Base-by-base conservation (phyloP, 2,888 invertebrate species). In the Sclerodermus sp. region DNA sequence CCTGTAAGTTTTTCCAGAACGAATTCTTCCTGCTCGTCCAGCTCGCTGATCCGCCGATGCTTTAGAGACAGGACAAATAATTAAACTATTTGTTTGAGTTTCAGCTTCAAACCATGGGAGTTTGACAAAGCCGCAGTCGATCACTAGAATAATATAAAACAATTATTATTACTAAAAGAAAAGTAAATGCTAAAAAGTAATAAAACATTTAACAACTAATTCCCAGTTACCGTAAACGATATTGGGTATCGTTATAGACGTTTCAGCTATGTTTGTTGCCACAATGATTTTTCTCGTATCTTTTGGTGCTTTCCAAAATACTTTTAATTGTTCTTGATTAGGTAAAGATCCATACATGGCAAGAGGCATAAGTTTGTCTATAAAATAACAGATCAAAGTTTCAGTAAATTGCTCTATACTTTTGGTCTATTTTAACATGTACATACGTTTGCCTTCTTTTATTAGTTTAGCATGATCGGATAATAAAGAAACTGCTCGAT, bases 81-180 rank as follows among this genome's bases (percentile, higher is more conserved):
- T 84, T n/a, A 97, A 79, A 48, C 89, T 85, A 72, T 95, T 92
- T 1, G 93, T 90, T 12, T 91, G 90, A 9, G 91, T 87, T 2
- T 87, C 83, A 0, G 90, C 85, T 67, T 94, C 91, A 74, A 90
- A 96, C 84, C 92, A 95, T 15, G 91, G 89, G 62, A 96, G 78
- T 81, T 97, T 98, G 43, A 96, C 94, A 80, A 95, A 99, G 1
- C 98, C 98, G 75, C 93, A 87, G 77, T 99, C 99, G 47, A 98
- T 87, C 45, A 97, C 96, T 93, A 76, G 34, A 80, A 79, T 45
- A 51, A 66, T 15, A 16, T 18, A 38, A 40, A 43, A 4, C 17
- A 14, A 30, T 30, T 46, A n/a, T 6, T 16, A 2, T 23, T 45
- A 34, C 2, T 12, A 4, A 17, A 36, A 29, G 23, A 17, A 37